Percentiles rank a stretch among this genome's conserved stretches.
Evolutionary conservation across 2,888 invertebrate genomes (phyloP).

Genomic region (Caenorhabditis imperialis): DNA sequence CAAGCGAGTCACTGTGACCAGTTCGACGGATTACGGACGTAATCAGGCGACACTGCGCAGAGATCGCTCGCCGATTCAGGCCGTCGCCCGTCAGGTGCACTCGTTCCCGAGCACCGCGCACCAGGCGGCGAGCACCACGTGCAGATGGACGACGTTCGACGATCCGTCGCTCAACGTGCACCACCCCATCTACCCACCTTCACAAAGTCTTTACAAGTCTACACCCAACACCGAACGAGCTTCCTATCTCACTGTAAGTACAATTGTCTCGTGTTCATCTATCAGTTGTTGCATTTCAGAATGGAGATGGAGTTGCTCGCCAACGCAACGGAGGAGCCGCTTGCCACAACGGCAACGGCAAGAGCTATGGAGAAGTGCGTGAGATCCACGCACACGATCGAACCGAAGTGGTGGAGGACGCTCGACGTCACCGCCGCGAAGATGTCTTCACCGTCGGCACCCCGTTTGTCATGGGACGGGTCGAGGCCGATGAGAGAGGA

Average conservation of each 20-base stretch:
- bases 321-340: constrained; percentile 20
- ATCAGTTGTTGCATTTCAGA: constrained; percentile 24
- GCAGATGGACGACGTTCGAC: constrained; percentile 53
- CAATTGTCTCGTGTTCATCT: neutral
- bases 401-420: constrained; percentile 53
- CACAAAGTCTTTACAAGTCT: constrained; percentile 51
- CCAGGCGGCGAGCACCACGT: constrained; percentile 27
- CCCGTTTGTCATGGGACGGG: constrained; percentile 61
- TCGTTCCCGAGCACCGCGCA: constrained; percentile 31
- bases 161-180: constrained; percentile 55
- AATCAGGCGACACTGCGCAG: constrained; percentile 14
- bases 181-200: constrained; percentile 64
- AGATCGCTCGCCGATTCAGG: constrained; percentile 26
- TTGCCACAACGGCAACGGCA: constrained; percentile 12
- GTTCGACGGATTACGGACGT: constrained; percentile 29
- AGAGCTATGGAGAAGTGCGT: constrained; percentile 50
- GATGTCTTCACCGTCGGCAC: constrained; percentile 62
- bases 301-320: constrained; percentile 12
- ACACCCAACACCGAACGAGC: constrained; percentile 37
- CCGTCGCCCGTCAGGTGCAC: constrained; percentile 27
- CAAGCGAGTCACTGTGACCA: constrained; percentile 59
- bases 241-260: constrained; percentile 33
- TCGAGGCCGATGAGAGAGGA: constrained; percentile 59
- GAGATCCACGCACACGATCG: constrained; percentile 61
- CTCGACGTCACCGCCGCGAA: constrained; percentile 24